Conservation (phyloP, 2,113 vertebrate species). For the Haemorhous mexicanus region DNA sequence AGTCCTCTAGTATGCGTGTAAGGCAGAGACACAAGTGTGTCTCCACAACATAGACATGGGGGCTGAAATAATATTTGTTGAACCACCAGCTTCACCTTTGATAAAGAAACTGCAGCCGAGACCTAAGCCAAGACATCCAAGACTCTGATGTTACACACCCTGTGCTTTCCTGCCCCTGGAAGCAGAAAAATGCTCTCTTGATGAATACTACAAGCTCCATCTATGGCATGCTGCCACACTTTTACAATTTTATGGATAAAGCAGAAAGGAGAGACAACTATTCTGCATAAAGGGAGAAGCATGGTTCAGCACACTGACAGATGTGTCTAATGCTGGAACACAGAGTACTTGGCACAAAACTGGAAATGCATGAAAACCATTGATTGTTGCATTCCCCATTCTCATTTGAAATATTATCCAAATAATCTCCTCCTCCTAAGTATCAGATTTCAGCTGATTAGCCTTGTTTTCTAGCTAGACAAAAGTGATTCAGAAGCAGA, state of each 20-base stretch:
- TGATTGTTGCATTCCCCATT: background rate
- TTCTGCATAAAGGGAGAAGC: background rate
- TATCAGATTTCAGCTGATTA: background rate
- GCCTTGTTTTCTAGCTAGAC: background rate
- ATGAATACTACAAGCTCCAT: background rate
- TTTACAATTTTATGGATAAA: background rate
- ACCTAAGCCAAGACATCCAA: background rate
- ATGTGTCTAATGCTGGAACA: background rate
- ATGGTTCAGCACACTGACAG: background rate
- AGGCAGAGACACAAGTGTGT: background rate
- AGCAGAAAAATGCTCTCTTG: background rate
- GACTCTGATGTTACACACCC: background rate
- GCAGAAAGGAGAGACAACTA: background rate
- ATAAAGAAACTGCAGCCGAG: background rate
- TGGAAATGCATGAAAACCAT: background rate
- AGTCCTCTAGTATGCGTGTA: fast-evolving
- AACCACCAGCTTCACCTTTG: background rate
- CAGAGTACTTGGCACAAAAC: background rate
- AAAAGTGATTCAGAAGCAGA: background rate
- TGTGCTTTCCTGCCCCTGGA: background rate
- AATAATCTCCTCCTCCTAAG: background rate
- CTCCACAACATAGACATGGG: background rate
- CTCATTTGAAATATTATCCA: background rate
- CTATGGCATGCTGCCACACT: background rate
- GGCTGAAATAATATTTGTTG: background rate